Percentiles rank a stretch among this genome's conserved stretches.
Evolutionary conservation across 2,797 vertebrate species (phyloP).

Genomic region (Echeneis naucrates): DNA sequence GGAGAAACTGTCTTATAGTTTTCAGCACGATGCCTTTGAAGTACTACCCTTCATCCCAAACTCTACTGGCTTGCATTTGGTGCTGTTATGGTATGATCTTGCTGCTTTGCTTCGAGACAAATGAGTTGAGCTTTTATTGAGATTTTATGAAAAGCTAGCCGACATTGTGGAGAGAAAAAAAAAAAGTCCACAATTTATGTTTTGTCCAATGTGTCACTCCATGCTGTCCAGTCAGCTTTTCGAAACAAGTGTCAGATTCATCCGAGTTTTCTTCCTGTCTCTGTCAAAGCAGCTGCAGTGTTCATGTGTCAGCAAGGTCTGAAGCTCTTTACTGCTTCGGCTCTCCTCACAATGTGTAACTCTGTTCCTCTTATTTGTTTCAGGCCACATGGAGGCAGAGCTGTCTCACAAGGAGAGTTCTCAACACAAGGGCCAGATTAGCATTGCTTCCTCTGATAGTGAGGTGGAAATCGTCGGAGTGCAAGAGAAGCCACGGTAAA

Average conservation of each 20-base stretch:
- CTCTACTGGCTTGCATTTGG: slow-evolving; percentile 40
- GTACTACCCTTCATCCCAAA: slow-evolving; percentile 41
- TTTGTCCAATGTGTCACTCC: slow-evolving; percentile 48
- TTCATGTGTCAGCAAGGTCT: slow-evolving; percentile 61
- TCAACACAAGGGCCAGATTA: slow-evolving; percentile 91
- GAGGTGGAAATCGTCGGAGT: slow-evolving; percentile 98
- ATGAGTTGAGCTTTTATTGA: slow-evolving; percentile 41
- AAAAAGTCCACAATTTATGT: slow-evolving; percentile 38
- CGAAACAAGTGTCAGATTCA: slow-evolving; percentile 48
- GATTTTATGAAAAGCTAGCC: slow-evolving; percentile 27
- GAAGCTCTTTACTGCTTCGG: slow-evolving; percentile 38
- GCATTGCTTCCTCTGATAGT: slow-evolving; percentile 93
- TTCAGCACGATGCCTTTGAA: slow-evolving; percentile 52
- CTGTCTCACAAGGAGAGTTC: slow-evolving; percentile 85
- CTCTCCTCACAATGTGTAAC: slow-evolving; percentile 58
- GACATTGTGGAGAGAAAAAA: slow-evolving; percentile 39
- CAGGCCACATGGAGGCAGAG: slow-evolving; percentile 89
- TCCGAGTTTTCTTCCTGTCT: slow-evolving; percentile 54
- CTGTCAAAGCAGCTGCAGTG: slow-evolving; percentile 70
- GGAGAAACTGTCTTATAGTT: slow-evolving; percentile 37
- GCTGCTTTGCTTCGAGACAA: slow-evolving; percentile 19
- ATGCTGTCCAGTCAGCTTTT: slow-evolving; percentile 40
- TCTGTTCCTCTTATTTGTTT: slow-evolving; percentile 72
- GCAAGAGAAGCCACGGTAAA: slow-evolving; percentile 94
- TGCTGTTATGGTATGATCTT: slow-evolving; percentile 20